Base-by-base conservation (phyloP, 2,888 invertebrate genomes). In the Merodon equestris region DNA sequence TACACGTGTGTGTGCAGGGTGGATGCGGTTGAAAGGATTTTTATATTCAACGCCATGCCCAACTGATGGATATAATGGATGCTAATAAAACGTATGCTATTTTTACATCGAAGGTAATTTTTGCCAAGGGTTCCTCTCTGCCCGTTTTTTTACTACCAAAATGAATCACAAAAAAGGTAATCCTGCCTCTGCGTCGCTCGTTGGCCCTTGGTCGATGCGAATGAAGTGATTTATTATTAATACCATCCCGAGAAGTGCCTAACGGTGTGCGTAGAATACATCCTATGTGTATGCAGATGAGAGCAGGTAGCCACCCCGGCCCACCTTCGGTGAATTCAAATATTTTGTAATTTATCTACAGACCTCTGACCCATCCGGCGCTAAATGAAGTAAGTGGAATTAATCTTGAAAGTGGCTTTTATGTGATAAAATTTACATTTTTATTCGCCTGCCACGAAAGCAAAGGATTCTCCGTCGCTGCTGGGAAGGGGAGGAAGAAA, bases 341-440 rank as follows among this genome's bases (percentile, higher is more conserved):
- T 67, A 73, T 73, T 77, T 77, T 57, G 67, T 67, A 73, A 77
- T 77, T 77, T 77, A 77, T 77, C 61, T 57, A 38, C 67, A 77
- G 61, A 77, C 61, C 57, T 73, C 73, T 77, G 77, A 77, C 77
- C 73, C 77, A 73, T 73, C 73, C 73, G 67, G 73, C 45, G 72
- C 73, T 79, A 79, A 79, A 79, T 79, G 79, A 74, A 79, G 74
- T 79, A 79, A 74, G 63, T 74, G 54, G 68, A 79, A 79, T 79
- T 79, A 79, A 79, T 79, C 79, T 79, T 50, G 79, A 79, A 64
- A 79, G 79, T 79, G 79, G 79, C 79, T 79, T 74, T 79, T 74
- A 70, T 79, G 74, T 70, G 73, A 79, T 79, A 74, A 79, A 79
- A 79, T 79, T 79, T 79, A 79, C 79, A 79, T 79, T 79, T 79